Evolutionary conservation across 1,140 invertebrate genomes (phyloP).

Genomic region (Aporrectodea caliginosa): DNA sequence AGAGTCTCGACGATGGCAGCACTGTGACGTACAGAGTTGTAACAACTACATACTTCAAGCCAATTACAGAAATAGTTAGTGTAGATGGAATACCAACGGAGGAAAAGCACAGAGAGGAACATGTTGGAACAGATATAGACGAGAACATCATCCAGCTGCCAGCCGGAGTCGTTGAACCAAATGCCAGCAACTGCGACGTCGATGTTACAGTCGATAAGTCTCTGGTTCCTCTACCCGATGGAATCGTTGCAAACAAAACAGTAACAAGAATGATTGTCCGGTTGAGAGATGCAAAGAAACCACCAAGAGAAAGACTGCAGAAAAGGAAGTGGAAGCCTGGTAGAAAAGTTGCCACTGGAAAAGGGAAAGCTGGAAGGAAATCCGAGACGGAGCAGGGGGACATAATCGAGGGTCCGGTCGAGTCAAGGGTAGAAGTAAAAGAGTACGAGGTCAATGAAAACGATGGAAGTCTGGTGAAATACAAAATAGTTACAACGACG

Average conservation of each 20-base stretch:
- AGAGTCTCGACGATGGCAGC: conserved; percentile 8
- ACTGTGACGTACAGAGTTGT: not conserved
- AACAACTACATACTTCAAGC: conserved; percentile 9
- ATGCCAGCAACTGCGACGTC: conserved; percentile 4
- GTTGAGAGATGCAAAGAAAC: not conserved
- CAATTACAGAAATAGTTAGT: not conserved
- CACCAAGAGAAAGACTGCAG: not conserved
- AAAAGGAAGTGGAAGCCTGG: not conserved
- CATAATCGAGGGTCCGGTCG: not conserved
- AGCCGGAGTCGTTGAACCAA: not conserved
- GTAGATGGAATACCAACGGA: conserved; percentile 9
- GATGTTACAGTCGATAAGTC: conserved; percentile 6
- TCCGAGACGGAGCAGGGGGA: no score
- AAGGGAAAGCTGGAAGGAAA: not conserved
- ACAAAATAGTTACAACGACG: not conserved
- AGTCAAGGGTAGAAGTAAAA: not conserved
- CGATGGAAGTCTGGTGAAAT: not conserved
- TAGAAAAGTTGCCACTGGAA: not conserved
- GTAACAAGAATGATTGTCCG: not conserved
- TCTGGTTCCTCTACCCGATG: not conserved
- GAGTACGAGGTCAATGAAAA: not conserved
- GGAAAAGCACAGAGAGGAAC: not conserved
- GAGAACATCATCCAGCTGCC: conserved; percentile 8
- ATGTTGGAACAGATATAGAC: not conserved
- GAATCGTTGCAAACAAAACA: not conserved